Percentiles rank a stretch among this genome's conserved stretches.
Conservation (phyloP, 2,888 invertebrate genomes). For the Drosophila melanosoma region DNA sequence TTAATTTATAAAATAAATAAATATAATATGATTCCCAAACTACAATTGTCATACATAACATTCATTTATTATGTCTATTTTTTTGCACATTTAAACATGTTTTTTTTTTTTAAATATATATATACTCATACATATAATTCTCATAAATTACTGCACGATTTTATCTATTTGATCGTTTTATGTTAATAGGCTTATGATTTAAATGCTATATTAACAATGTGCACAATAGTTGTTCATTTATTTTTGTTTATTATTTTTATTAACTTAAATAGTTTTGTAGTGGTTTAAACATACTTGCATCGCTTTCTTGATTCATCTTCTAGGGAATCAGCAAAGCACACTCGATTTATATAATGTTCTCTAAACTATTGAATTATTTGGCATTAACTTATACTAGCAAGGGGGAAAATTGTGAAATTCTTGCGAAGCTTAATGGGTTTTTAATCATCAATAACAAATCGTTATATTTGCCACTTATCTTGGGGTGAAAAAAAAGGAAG, state of each 20-base stretch:
- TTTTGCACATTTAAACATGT: not conserved
- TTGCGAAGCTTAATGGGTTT: conserved; percentile 61
- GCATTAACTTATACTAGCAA: conserved; percentile 1
- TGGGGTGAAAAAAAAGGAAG: conserved; percentile 14
- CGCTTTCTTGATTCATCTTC: not conserved
- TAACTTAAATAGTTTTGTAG: not conserved
- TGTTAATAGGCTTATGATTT: not conserved
- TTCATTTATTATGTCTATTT: not conserved
- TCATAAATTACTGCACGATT: not conserved
- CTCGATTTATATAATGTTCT: not conserved
- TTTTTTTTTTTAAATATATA: not conserved
- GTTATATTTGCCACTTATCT: conserved; percentile 43
- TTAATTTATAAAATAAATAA: not conserved
- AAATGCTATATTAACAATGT: not conserved
- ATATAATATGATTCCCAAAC: not conserved
- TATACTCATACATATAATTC: not conserved
- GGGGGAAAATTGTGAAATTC: conserved; percentile 5
- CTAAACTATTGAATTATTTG: conserved; percentile 31
- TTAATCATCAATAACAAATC: conserved; percentile 69
- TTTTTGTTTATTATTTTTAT: not conserved
- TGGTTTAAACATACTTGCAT: not conserved
- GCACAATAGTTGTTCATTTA: no score
- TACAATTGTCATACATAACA: not conserved
- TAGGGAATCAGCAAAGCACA: conserved; percentile 19
- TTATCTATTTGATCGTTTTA: not conserved